Evolutionary conservation across 2,888 invertebrate species (phyloP).

Genomic region (Pyrrhosoma nymphula): DNA sequence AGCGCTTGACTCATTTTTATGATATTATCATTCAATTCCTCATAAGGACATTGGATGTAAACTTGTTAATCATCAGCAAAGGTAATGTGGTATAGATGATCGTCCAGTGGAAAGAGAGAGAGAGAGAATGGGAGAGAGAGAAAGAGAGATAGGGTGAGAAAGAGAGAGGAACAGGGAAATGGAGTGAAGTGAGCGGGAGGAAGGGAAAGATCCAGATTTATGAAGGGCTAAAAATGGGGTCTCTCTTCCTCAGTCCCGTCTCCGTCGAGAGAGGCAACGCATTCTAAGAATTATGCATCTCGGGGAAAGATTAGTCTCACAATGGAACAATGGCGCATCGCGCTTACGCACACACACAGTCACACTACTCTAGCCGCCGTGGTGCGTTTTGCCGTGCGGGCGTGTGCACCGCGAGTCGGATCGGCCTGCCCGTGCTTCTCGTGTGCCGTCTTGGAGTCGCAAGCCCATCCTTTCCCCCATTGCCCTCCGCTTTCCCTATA

Average conservation of each 20-base stretch:
- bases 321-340: slow-evolving; percentile 60
- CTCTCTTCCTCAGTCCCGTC: neutral
- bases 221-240: neutral
- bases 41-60: too few species aligned
- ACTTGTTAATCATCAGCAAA: too few species aligned
- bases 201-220: slow-evolving; percentile 46
- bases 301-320: slow-evolving; percentile 57
- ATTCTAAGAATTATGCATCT: slow-evolving; percentile 64
- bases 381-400: neutral
- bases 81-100: too few species aligned
- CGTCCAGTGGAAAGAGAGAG: too few species aligned
- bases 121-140: too few species aligned
- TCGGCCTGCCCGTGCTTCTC: too few species aligned
- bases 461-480: neutral
- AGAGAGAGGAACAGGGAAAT: too few species aligned
- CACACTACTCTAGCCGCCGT: neutral
- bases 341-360: too few species aligned
- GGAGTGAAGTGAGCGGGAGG: neutral
- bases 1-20: too few species aligned
- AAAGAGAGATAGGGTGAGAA: too few species aligned
- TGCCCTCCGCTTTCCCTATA: neutral
- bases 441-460: too few species aligned
- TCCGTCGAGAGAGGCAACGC: neutral
- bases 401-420: neutral
- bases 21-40: too few species aligned